Base-by-base conservation (phyloP, 2,888 invertebrate genomes). In the Geophilus truncorum region DNA sequence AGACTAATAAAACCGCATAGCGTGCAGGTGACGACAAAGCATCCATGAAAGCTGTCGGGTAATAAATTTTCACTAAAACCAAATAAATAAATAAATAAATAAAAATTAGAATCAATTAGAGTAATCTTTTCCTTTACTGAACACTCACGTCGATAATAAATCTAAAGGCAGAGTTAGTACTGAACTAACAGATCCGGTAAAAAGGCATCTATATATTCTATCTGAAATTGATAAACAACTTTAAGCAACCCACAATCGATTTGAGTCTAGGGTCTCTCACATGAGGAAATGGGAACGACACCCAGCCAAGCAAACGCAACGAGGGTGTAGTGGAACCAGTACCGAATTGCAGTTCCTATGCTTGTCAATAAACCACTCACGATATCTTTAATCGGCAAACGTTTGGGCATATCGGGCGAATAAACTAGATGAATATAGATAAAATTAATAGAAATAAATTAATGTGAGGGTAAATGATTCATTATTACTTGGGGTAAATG, bases 371-470 rank as follows among this genome's bases (percentile, higher is more conserved):
- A 88, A 1, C 99, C 99, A 76, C 94, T 93, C 0, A 96, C 91
- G 9, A 99, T 94, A 87, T 98, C 98, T 83, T 92, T 91, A 34
- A 99, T 89, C 0, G 99, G 99, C 85, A 99, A 89, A 82, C 98
- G 91, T 82, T 97, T 92, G n/a, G 99, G 99, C 99, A 99, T 99
- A 87, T 99, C 98, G 32, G 98, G 96, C n/a, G 98, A 96, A 88
- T 99, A 99, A 85, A 99, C 90, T 90, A 85, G 5, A 78, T 32
- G 32, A 36, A 34, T 34, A 12, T 34, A 12, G 23, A 77, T 18
- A 51, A 57, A 30, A 28, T 25, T 12, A 77, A 77, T 12, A 77
- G 32, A 77, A 77, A n/a, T n/a, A n/a, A n/a, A n/a, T n/a, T n/a
- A n/a, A n/a, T n/a, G n/a, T n/a, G n/a, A n/a, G n/a, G n/a, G n/a